Conservation (phyloP, 1,140 invertebrate genomes). For the Tribolium madens region DNA sequence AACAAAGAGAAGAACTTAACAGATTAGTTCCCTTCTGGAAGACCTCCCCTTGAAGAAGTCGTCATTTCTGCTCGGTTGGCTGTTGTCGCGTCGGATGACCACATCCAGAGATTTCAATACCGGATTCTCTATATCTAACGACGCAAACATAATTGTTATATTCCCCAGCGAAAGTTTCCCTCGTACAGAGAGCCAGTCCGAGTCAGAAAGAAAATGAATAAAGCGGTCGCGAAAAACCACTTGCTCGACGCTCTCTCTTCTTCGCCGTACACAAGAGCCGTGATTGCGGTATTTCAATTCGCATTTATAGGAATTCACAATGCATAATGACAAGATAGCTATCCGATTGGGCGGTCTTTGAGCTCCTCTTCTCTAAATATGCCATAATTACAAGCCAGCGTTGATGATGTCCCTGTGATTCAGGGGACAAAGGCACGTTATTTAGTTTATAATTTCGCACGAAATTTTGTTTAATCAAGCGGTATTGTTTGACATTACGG, state of each 20-base stretch:
- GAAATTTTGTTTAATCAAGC: conserved; percentile 48
- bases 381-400: conserved; percentile 54
- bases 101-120: conserved; percentile 60
- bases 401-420: conserved; percentile 42
- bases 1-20: conserved; percentile 13
- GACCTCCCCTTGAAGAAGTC: background rate
- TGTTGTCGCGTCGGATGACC: conserved; percentile 59
- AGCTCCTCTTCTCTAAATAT: conserved; percentile 49
- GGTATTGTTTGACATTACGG: conserved; percentile 11
- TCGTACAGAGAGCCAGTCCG: conserved; percentile 42
- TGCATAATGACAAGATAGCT: conserved; percentile 61
- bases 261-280: conserved; percentile 52
- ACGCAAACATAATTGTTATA: conserved; percentile 63
- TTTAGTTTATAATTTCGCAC: conserved; percentile 52
- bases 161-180: conserved; percentile 54
- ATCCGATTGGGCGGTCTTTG: conserved; percentile 54
- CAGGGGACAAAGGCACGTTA: conserved; percentile 54
- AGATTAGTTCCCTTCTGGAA: background rate
- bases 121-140: conserved; percentile 62
- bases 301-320: conserved; percentile 58
- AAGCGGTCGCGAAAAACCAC: conserved; percentile 49
- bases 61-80: conserved; percentile 46
- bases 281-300: conserved; percentile 62
- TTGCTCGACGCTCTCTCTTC: conserved; percentile 47
- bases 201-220: conserved; percentile 36